Conservation (phyloP, 2,113 vertebrate species). For the Hippocampus abdominalis region DNA sequence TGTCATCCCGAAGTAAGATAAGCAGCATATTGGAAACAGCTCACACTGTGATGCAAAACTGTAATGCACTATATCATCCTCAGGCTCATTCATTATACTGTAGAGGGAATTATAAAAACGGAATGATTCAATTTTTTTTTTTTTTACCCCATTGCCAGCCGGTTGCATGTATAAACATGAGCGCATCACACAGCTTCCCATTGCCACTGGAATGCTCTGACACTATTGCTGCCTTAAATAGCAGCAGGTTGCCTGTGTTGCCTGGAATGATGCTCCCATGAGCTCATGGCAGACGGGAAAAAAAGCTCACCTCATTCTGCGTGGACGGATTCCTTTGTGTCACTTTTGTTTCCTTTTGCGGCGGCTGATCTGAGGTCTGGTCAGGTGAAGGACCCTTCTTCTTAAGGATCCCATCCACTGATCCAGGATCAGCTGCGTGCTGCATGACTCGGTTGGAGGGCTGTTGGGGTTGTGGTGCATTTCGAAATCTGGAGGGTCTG, state of each 20-base stretch:
- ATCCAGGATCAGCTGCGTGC: constrained; percentile 1
- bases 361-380: constrained; percentile 32
- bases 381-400: constrained; percentile 19
- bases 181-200: constrained; percentile 54
- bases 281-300: constrained; percentile 53
- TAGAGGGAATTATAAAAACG: not conserved
- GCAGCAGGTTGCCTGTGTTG: constrained; percentile 45
- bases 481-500: constrained; percentile 3
- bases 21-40: not conserved
- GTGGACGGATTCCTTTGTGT: constrained; percentile 33
- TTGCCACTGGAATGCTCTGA: constrained; percentile 42
- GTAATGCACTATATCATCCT: not conserved
- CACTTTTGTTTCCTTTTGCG: constrained; percentile 47
- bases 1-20: not conserved
- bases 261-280: constrained; percentile 58
- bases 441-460: not conserved
- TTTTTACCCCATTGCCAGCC: not conserved
- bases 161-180: constrained; percentile 34
- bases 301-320: constrained; percentile 63
- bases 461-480: constrained; percentile 17
- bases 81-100: not conserved
- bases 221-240: constrained; percentile 78
- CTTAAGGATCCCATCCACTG: constrained; percentile 11
- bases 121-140: not conserved
- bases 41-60: not conserved